These are phyloP conservation scores for Actinopyga echinites DNA, from an alignment of 53 echinoderm and acorn worm genomes.

Conservation along the genomic window DNA sequence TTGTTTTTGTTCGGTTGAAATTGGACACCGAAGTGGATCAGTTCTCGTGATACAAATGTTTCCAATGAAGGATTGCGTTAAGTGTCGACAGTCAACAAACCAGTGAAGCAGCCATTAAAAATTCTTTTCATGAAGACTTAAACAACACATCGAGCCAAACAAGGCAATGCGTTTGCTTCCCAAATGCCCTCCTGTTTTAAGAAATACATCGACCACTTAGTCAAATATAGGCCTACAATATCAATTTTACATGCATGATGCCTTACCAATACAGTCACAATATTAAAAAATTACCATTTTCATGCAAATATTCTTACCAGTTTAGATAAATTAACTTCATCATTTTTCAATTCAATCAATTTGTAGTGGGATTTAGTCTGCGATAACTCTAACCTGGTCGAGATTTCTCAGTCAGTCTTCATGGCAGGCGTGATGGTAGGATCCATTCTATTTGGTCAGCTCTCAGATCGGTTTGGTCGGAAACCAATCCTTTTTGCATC, in stretches of 20 bases:
- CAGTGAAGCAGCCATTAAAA: too few relatives aligned
- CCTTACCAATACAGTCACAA: neutral
- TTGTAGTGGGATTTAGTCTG: constrained; percentile 90
- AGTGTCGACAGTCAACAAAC: too few relatives aligned
- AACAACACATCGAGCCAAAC: too few relatives aligned
- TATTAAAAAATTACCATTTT: neutral
- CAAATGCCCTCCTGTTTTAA: neutral
- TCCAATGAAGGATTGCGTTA: too few relatives aligned
- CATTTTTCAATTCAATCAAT: neutral
- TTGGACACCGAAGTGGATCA: too few relatives aligned
- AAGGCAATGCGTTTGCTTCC: too few relatives aligned
- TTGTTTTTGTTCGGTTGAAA: too few relatives aligned
- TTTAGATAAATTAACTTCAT: too few relatives aligned
- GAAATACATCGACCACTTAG: neutral
- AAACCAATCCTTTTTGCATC: constrained; percentile 79
- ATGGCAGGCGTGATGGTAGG: constrained; percentile 97
- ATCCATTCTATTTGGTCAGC: constrained; percentile 81
- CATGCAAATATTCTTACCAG: too few relatives aligned
- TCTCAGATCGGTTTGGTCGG: constrained; percentile 87
- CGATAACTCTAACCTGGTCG: constrained; percentile 58
- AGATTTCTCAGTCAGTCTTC: constrained; percentile 78
- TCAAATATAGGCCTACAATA: neutral
- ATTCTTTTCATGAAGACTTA: too few relatives aligned
- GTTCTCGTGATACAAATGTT: too few relatives aligned
- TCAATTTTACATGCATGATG: neutral